Evolutionary conservation across 1,140 invertebrate species (phyloP).

Genomic region (Ips typographus): DNA sequence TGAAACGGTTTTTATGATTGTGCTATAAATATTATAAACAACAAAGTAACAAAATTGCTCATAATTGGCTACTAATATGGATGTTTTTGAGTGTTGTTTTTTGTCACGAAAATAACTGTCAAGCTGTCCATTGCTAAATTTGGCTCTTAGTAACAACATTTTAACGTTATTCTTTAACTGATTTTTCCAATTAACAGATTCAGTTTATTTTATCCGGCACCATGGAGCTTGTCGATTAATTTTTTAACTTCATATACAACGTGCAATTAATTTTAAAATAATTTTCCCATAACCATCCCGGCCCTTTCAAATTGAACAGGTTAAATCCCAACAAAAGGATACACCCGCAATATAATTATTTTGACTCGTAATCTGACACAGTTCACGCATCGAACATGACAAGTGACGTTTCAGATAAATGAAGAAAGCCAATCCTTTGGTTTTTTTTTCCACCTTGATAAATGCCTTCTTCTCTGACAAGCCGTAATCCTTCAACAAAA

Average conservation of each 20-base stretch:
- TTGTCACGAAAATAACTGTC: too few relatives aligned
- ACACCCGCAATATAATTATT: slow-evolving; percentile 14
- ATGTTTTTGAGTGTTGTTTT: too few relatives aligned
- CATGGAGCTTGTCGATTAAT: background rate
- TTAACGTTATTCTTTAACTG: too few relatives aligned
- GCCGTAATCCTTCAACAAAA: slow-evolving; percentile 10
- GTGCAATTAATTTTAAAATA: background rate
- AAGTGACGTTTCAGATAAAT: slow-evolving; percentile 16
- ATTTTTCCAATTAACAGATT: background rate
- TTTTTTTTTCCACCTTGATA: slow-evolving; percentile 10
- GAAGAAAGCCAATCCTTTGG: slow-evolving; percentile 8
- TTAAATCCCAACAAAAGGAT: background rate
- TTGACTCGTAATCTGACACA: slow-evolving; percentile 25
- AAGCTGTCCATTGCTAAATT: too few relatives aligned
- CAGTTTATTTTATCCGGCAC: background rate
- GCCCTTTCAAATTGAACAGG: background rate
- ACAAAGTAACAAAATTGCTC: too few relatives aligned
- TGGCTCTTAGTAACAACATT: too few relatives aligned
- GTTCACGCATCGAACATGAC: slow-evolving; percentile 18
- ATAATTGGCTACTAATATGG: too few relatives aligned
- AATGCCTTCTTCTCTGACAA: slow-evolving; percentile 5
- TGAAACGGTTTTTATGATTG: background rate
- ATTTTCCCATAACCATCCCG: background rate
- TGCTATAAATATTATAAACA: background rate
- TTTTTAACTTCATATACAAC: background rate